Conservation (phyloP, 2,888 invertebrate species). For the Barypeithes pellucidus region DNA sequence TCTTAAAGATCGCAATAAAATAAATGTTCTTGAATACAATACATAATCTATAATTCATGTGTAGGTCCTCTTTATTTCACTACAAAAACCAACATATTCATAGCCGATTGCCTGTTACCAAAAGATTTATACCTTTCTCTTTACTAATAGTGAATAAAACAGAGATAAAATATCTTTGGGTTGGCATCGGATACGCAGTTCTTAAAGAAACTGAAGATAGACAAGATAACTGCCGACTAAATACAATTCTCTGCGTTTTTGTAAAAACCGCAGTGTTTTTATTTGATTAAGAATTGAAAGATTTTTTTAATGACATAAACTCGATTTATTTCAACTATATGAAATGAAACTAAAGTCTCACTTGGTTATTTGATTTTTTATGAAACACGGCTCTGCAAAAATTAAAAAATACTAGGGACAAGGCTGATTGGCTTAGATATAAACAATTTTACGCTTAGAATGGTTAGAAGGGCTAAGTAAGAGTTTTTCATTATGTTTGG, state of each 20-base stretch:
- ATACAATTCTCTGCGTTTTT: conserved; percentile 61
- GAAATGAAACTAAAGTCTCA: too few species aligned
- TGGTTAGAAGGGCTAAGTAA: too few species aligned
- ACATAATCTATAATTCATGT: conserved; percentile 69
- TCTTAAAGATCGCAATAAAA: conserved; percentile 63
- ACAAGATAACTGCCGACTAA: conserved; percentile 68
- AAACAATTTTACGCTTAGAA: too few species aligned
- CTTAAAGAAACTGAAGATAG: conserved; percentile 60
- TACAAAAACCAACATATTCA: conserved; percentile 59
- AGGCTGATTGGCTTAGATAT: too few species aligned
- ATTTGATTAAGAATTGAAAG: conserved; percentile 48
- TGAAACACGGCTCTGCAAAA: too few species aligned
- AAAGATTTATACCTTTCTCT: conserved; percentile 61
- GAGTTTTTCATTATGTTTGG: too few species aligned
- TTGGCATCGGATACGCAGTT: conserved; percentile 35
- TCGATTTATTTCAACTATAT: conserved; percentile 61
- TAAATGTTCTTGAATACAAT: conserved; percentile 67
- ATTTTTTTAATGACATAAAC: conserved; percentile 21
- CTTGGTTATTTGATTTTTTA: conserved; percentile 59
- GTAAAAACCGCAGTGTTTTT: conserved; percentile 21
- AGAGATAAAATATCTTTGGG: conserved; percentile 55
- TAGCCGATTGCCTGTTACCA: conserved; percentile 60
- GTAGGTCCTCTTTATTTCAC: conserved; percentile 47
- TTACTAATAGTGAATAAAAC: conserved; percentile 58
- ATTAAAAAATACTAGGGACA: too few species aligned